Percentiles rank a stretch among this genome's conserved stretches.
Evolutionary conservation across 2,888 invertebrate genomes (phyloP).

Genomic region (Erynnis tages): DNA sequence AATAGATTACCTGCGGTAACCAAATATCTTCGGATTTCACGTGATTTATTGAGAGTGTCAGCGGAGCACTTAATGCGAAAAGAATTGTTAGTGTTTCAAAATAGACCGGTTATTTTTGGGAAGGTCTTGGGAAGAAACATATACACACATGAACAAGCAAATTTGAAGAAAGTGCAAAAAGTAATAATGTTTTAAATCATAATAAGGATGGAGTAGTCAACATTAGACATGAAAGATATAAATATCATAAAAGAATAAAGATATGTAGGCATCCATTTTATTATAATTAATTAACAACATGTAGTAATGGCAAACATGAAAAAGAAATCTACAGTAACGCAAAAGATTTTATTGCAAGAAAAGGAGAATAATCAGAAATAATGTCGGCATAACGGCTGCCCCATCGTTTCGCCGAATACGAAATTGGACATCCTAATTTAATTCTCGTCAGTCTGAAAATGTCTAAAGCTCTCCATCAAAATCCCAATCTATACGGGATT

Average conservation of each 20-base stretch:
- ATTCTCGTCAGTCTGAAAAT: constrained; percentile 14
- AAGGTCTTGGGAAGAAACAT: too few species aligned
- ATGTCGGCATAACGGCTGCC: neutral
- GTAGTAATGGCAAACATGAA: too few species aligned
- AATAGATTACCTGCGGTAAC: constrained; percentile 17
- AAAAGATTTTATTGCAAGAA: neutral
- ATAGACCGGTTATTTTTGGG: neutral
- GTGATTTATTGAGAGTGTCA: constrained; percentile 4
- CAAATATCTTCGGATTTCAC: constrained; percentile 19
- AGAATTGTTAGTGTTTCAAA: neutral
- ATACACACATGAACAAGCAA: too few species aligned
- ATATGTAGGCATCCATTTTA: too few species aligned
- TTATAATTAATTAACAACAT: too few species aligned
- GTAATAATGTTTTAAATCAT: too few species aligned
- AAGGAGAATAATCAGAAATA: neutral
- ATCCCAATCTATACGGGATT: constrained; percentile 36
- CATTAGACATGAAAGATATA: too few species aligned
- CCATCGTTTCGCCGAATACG: constrained; percentile 3
- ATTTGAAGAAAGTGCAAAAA: too few species aligned
- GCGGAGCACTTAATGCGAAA: neutral
- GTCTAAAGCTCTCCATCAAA: constrained; percentile 28
- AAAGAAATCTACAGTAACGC: neutral
- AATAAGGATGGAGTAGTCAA: too few species aligned
- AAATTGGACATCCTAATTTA: constrained; percentile 22
- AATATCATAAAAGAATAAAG: too few species aligned